Base-by-base conservation (phyloP, 2,113 vertebrate genomes). In the Pseudopodoces humilis region DNA sequence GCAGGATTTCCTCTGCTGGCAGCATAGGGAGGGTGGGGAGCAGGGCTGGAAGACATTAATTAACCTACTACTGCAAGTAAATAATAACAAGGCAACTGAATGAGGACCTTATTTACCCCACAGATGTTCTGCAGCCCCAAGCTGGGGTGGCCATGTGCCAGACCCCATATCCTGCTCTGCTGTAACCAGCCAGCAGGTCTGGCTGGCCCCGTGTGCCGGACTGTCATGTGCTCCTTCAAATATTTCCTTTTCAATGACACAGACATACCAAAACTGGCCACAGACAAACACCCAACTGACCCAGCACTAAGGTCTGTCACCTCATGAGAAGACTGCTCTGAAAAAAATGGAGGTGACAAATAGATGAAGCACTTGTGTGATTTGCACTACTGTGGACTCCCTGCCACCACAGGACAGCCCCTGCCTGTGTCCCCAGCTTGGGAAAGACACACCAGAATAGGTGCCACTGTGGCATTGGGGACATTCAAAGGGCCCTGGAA, bases 281-380 rank as follows among this genome's bases (percentile, higher is more conserved):
- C 68, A 62, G 4, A 69, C 9, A 41, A 62, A 69, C 37, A 68
- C 11, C 6, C 17, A 17, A 10, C 37, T 8, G 13, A 58, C 41
- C 30, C 68, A 64, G 35, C 27, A 4, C 47, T 1, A 1, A 84
- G 60, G 37, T 53, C 22, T 0, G 0, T 17, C 13, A 4, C 41
- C 35, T 58, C n/a, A 31, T 58, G 41, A 14, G 0, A 0, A 21
- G 27, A 59, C 21, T 47, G 20, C 18, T 28, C 39, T 35, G 49
- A 20, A 41, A 49, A 85, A 63, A 59, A 47, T 16, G 23, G 19
- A 77, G 60, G 49, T 81, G 41, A 67, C 18, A 24, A 59, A 63
- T 7, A 47, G 20, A 39, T 19, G 41, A 59, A 90, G 18, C 55
- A 31, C 21, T 27, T n/a, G 20, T 52, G 19, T 62, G 47, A 41